Evolutionary conservation across 2,113 vertebrate genomes (phyloP).

Genomic region (Dromaius novaehollandiae): DNA sequence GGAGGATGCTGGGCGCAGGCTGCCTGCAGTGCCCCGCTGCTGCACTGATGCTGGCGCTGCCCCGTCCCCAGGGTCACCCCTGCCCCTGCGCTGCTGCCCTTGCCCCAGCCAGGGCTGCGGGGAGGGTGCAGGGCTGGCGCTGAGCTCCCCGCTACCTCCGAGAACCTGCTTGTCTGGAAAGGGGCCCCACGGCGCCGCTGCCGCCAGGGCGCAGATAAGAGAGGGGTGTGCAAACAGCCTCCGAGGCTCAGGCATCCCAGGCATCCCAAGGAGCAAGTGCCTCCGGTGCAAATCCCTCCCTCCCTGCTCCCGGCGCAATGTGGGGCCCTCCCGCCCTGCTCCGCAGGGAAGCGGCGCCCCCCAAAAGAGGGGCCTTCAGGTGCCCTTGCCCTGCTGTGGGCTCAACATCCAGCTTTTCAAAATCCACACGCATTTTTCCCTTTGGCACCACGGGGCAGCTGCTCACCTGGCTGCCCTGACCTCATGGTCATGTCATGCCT

Average conservation of each 20-base stretch:
- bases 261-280: constrained; percentile 54
- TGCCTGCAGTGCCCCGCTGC: not conserved
- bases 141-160: not conserved
- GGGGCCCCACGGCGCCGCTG: constrained; percentile 7
- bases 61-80: not conserved
- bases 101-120: too few relatives aligned
- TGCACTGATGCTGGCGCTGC: too few relatives aligned
- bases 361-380: too few relatives aligned
- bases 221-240: constrained; percentile 61
- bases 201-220: constrained; percentile 1
- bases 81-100: not conserved
- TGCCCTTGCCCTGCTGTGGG: rapidly evolving
- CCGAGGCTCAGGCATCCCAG: constrained; percentile 39
- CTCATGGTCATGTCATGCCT: not conserved
- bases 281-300: constrained; percentile 33
- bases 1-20: rapidly evolving
- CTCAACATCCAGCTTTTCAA: rapidly evolving
- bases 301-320: not conserved
- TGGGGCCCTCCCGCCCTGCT: not conserved
- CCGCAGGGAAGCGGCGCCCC: not conserved
- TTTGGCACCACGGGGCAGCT: not conserved
- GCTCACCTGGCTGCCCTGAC: not conserved
- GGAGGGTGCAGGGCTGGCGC: not conserved
- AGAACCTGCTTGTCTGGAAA: constrained; percentile 40
- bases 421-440: too few relatives aligned